Base-by-base conservation (phyloP, 2,888 invertebrate genomes). In the Cosmorhoe ocellata region DNA sequence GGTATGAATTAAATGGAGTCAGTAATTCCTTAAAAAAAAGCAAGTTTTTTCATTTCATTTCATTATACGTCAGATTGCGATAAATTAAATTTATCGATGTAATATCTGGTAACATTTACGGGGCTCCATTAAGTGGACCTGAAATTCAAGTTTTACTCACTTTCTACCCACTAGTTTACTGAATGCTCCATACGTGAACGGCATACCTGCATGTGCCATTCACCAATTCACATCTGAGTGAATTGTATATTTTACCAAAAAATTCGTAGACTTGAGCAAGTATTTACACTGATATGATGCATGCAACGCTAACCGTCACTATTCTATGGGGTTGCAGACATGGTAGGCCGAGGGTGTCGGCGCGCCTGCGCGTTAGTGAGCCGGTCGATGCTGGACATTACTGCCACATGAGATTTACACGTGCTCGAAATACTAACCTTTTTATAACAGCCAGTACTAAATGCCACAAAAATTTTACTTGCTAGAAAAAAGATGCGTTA, bases 351-450 rank as follows among this genome's bases (percentile, higher is more conserved):
- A 69, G 81, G 81, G 73, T 76, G 70, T 60, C 53, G 51, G 58
- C 63, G 81, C 86, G 88, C 88, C 59, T 83, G 86, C 86, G 87
- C 76, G 61, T 36, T 79, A 64, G 18, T 42, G 59, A 37, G 14
- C 40, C 83, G 83, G 81, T 85, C 85, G 86, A 84, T 74, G 74
- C 64, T 63, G 62, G 68, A 60, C 73, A 62, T 67, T 63, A 67
- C 64, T 64, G 64, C 66, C 74, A 77, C 80, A 86, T 78, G 84
- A 78, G 74, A 76, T 58, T 54, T 71, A 65, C 88, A 89, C 87
- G 88, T 88, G 87, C 70, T 76, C 45, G 36, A 42, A 39, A 36
- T 44, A 44, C 18, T 40, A 43, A 40, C 47, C 47, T 48, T 39
- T 36, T 32, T 37, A 46, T 13, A 38, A 41, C 27, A 11, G 10